Base-by-base conservation (phyloP, 2,113 vertebrate genomes). In the Paradisaea rubra region DNA sequence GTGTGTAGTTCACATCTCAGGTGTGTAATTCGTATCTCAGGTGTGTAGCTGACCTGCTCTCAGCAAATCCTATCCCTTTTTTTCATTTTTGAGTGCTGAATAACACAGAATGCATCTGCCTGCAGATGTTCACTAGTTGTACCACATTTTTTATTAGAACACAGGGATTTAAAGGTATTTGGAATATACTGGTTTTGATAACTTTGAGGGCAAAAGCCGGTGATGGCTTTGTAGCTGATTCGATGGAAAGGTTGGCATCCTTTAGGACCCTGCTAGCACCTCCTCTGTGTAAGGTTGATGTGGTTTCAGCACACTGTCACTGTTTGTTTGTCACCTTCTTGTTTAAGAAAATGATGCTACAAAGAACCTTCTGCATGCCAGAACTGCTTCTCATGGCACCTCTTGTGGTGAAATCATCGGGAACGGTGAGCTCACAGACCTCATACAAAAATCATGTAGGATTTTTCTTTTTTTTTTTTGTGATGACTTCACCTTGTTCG, bases 371-470 rank as follows among this genome's bases (percentile, higher is more conserved):
- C 35, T 84, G 52, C 12, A 0, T 80, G 33, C 7, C 50, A 73
- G 18, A 74, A 39, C 39, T 59, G 73, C 52, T 41, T 71, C 35
- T 74, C 0, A 0, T 47, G n/a, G 39, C 9, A 11, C 17, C 24
- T 69, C 24, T 18, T 63, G 31, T 0, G 0, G 56, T 82, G 71
- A 64, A 86, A 42, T 93, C 22, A 11, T 16, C 41, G 45, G 37
- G 24, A 90, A 41, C 8, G n/a, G 45, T 13, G 50, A 72, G 54
- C 13, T 92, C 25, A 44, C 17, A 37, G n/a, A 52, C n/a, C 61
- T 86, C 22, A 8, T 60, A 65, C 8, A 76, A n/a, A 64, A 93
- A 63, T 31, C 8, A 7, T 21, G 13, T 19, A 9, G 5, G 3
- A 15, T 12, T 76, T 57, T n/a, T 11, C 1, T 23, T 13, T 33